Percentiles rank a stretch among this genome's conserved stretches.
Evolutionary conservation across 1,140 invertebrate genomes (phyloP).

Genomic region (Drosophila melanica): DNA sequence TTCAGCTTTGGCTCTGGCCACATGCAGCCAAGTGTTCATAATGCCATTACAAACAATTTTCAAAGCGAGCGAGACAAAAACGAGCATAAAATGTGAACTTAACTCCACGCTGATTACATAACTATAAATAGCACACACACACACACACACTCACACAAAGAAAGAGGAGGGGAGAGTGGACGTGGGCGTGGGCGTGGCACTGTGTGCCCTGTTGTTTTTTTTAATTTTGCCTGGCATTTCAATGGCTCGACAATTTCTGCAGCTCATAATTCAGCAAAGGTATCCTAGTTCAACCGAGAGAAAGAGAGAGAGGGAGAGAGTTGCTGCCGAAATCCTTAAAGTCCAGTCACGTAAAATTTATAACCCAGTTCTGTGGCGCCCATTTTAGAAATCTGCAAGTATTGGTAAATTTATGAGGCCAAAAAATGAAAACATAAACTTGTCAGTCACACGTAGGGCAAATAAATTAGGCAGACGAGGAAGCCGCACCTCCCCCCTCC

Average conservation of each 20-base stretch:
- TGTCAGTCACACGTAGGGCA: slow-evolving; percentile 74
- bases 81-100: slow-evolving; percentile 51
- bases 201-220: slow-evolving; percentile 12
- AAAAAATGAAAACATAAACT: slow-evolving; percentile 73
- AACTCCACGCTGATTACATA: slow-evolving; percentile 50
- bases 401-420: slow-evolving; percentile 57
- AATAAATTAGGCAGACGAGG: slow-evolving; percentile 60
- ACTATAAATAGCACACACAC: slow-evolving; percentile 56
- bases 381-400: slow-evolving; percentile 57
- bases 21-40: slow-evolving; percentile 68
- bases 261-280: slow-evolving; percentile 8
- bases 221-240: slow-evolving; percentile 58
- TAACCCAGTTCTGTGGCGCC: slow-evolving; percentile 51
- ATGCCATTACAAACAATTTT: slow-evolving; percentile 66
- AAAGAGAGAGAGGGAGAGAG: neutral
- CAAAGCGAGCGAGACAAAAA: slow-evolving; percentile 47
- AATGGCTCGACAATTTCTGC: slow-evolving; percentile 38
- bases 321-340: slow-evolving; percentile 1
- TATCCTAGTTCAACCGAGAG: neutral
- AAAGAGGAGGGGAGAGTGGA: neutral
- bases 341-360: slow-evolving; percentile 56
- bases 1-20: slow-evolving; percentile 16
- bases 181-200: slow-evolving; percentile 28
- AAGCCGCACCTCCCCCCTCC: too few species aligned
- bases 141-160: neutral